Conservation (phyloP, 2,113 vertebrate genomes). For the Stegostoma tigrinum region DNA sequence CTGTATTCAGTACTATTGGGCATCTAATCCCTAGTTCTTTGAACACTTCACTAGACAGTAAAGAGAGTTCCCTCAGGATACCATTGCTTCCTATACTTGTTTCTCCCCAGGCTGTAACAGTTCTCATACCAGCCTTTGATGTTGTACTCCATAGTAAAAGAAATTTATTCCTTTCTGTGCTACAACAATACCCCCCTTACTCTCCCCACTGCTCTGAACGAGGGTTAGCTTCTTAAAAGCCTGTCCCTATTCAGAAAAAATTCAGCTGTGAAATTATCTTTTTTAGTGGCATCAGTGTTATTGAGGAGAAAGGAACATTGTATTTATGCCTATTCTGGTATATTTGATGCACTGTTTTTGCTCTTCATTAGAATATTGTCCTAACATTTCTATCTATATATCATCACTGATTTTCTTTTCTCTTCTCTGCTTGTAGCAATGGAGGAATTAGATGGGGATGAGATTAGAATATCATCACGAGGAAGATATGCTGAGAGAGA, state of each 20-base stretch:
- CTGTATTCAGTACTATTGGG: neutral
- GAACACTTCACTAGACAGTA: neutral
- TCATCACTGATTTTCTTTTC: neutral
- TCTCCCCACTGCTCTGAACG: neutral
- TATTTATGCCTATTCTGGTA: neutral
- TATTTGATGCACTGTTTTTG: neutral
- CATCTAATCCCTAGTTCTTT: neutral
- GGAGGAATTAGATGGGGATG: slow-evolving; percentile 91
- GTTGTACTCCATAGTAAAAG: neutral
- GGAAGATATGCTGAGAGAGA: slow-evolving; percentile 90
- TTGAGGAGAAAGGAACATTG: neutral
- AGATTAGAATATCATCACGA: slow-evolving; percentile 88
- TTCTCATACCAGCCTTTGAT: neutral
- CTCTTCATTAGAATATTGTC: neutral
- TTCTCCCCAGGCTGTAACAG: neutral
- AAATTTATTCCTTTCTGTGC: neutral
- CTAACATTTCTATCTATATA: neutral
- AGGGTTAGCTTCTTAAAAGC: neutral
- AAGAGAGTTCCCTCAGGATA: neutral
- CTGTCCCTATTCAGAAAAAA: neutral
- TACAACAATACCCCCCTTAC: neutral
- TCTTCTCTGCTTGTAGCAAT: slow-evolving; percentile 65
- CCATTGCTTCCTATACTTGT: neutral
- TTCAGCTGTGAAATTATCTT: neutral
- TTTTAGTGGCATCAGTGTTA: neutral